These are phyloP conservation scores for Suncus etruscus DNA, from an alignment of 2,113 vertebrate genomes.

Conservation along the genomic window DNA sequence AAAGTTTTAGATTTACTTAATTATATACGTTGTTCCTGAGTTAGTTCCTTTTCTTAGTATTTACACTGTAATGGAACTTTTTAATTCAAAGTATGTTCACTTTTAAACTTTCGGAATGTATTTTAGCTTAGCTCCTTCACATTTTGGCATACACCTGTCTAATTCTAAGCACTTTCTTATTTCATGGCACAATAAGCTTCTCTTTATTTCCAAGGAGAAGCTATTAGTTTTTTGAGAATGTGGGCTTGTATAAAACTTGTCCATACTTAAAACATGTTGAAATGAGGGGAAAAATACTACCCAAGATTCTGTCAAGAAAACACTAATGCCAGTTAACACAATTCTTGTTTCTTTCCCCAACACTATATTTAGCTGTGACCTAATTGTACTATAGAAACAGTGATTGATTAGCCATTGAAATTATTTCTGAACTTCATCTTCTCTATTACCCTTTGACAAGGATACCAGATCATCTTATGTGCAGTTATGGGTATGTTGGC, in stretches of 20 bases:
- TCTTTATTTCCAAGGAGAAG: neutral
- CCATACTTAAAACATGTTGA: conserved; percentile 6
- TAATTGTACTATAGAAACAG: neutral
- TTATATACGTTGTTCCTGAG: too few relatives aligned
- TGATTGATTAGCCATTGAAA: neutral
- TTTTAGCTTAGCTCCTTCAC: neutral
- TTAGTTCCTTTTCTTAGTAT: too few relatives aligned
- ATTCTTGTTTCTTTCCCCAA: neutral
- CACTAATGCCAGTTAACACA: neutral
- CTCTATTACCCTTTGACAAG: neutral
- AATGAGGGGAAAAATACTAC: neutral
- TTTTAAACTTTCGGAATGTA: neutral
- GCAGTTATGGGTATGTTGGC: neutral
- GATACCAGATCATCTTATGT: neutral
- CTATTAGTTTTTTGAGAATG: neutral
- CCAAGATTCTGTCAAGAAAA: conserved; percentile 4
- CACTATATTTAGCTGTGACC: conserved; percentile 4
- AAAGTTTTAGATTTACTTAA: too few relatives aligned
- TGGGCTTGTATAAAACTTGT: neutral
- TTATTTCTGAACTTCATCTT: neutral
- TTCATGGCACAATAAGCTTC: neutral
- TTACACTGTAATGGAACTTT: too few relatives aligned
- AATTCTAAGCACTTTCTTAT: neutral
- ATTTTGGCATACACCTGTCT: neutral
- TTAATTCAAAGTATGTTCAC: too few relatives aligned